Percentiles rank a stretch among this genome's conserved stretches.
phyloP scores from a whole-genome alignment of 2,888 invertebrate species.

The Pachydiplax longipennis region DNA sequence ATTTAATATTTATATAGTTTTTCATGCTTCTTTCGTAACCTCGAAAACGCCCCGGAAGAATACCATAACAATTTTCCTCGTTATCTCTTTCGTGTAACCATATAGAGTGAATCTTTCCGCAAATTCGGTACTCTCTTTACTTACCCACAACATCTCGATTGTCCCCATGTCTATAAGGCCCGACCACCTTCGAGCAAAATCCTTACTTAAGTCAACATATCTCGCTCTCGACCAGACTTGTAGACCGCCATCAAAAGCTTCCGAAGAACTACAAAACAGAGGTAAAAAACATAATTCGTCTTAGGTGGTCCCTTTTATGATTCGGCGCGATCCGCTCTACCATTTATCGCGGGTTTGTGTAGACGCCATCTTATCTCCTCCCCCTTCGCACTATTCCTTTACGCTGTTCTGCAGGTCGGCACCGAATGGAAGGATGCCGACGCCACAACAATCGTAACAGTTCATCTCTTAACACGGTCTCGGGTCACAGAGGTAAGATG shows the following conservation, averaged over 20 bases:
- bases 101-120: too few species aligned
- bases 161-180: too few species aligned
- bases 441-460: neutral
- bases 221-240: too few species aligned
- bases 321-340: neutral
- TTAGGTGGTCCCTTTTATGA: neutral
- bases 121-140: too few species aligned
- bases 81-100: too few species aligned
- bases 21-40: too few species aligned
- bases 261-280: neutral
- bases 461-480: neutral
- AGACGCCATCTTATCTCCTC: neutral
- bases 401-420: neutral
- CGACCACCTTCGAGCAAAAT: too few species aligned
- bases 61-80: too few species aligned
- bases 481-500: neutral
- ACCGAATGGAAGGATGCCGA: neutral
- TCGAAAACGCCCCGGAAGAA: too few species aligned
- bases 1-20: too few species aligned
- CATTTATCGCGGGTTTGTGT: neutral
- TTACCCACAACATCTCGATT: too few species aligned
- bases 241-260: neutral
- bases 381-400: neutral
- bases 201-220: too few species aligned
- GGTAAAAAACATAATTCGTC: neutral